Conservation (phyloP, 2,888 invertebrate genomes). For the Emmelina monodactyla region DNA sequence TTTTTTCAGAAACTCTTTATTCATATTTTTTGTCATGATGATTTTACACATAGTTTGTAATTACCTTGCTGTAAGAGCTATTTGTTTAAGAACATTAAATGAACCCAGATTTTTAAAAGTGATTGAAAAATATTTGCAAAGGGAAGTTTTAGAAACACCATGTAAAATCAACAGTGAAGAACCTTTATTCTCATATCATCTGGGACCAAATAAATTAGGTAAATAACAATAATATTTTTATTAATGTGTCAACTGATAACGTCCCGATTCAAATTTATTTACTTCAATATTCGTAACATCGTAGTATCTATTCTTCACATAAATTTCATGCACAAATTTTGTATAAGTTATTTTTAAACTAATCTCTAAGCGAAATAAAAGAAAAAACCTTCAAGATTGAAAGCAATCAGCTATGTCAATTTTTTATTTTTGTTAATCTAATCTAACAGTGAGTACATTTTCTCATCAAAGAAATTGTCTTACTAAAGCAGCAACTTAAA, state of each 20-base stretch:
- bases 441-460: too few relatives aligned
- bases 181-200: constrained; percentile 41
- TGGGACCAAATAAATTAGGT: constrained; percentile 33
- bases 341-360: too few relatives aligned
- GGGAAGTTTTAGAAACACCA: constrained; percentile 69
- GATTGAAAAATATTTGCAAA: constrained; percentile 71
- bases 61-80: constrained; percentile 83
- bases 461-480: too few relatives aligned
- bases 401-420: too few relatives aligned
- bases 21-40: constrained; percentile 78
- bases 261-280: too few relatives aligned
- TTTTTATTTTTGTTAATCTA: too few relatives aligned
- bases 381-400: too few relatives aligned
- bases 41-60: constrained; percentile 85
- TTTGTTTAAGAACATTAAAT: constrained; percentile 84
- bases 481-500: too few relatives aligned
- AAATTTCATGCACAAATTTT: too few relatives aligned
- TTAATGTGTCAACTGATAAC: neutral
- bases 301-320: too few relatives aligned
- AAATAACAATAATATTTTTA: constrained; percentile 7
- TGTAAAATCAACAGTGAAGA: constrained; percentile 75
- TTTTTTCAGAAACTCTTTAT: constrained; percentile 71
- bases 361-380: too few relatives aligned
- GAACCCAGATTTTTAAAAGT: constrained; percentile 76
- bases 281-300: too few relatives aligned